A percentile compares a stretch with the other conserved stretches of the same genome.
These are phyloP conservation scores for Zaprionus lachaisei DNA, from an alignment of 1,140 invertebrate genomes.

Conservation along the genomic window DNA sequence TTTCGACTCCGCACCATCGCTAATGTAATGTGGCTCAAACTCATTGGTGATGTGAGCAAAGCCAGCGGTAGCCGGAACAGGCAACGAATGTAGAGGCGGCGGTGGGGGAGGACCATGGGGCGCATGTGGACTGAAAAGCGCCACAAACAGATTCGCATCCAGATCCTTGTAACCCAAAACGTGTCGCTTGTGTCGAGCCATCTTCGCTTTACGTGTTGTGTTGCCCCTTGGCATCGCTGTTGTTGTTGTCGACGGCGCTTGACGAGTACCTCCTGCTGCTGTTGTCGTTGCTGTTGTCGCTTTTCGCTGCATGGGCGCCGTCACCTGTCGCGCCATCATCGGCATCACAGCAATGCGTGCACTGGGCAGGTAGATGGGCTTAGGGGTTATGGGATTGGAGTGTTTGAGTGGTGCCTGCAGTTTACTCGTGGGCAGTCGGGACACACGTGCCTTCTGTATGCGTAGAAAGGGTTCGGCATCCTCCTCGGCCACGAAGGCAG, in stretches of 20 bases:
- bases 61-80: conserved; percentile 43
- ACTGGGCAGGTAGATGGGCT: conserved; percentile 68
- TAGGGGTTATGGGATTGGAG: conserved; percentile 68
- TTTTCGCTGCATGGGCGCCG: conserved; percentile 45
- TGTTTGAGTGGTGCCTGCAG: conserved; percentile 73
- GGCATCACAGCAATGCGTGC: conserved; percentile 55
- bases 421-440: conserved; percentile 69
- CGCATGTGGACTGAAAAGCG: conserved; percentile 61
- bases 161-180: conserved; percentile 70
- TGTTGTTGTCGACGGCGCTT: conserved; percentile 45
- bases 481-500: conserved; percentile 71
- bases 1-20: conserved; percentile 52
- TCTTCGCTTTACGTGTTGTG: conserved; percentile 35
- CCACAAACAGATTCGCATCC: conserved; percentile 74
- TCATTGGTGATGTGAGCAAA: conserved; percentile 68
- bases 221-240: conserved; percentile 25
- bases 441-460: conserved; percentile 73
- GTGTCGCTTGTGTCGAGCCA: conserved; percentile 64
- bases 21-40: conserved; percentile 67
- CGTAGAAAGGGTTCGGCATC: conserved; percentile 70
- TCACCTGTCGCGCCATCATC: conserved; percentile 67
- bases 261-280: conserved; percentile 12
- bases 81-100: conserved; percentile 36
- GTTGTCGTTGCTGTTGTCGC: conserved; percentile 34
- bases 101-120: conserved; percentile 42